phyloP scores from a whole-genome alignment of 2,113 vertebrate species.

The Balaenoptera acutorostrata region DNA sequence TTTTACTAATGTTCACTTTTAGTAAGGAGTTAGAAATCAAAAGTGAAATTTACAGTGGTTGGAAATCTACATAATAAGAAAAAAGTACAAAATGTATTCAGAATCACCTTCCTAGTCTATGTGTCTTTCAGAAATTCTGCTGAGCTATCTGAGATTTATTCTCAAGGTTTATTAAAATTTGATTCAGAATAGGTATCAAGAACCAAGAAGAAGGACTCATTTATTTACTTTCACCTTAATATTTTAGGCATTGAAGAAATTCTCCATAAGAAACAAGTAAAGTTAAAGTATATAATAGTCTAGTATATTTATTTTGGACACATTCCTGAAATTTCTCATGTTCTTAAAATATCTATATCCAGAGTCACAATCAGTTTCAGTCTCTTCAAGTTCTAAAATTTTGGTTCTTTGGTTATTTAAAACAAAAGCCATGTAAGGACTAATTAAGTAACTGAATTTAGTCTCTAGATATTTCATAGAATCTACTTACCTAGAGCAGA shows the following conservation, averaged over 20 bases:
- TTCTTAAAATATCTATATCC: neutral
- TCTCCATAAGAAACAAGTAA: neutral
- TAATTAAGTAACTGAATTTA: conserved; percentile 1
- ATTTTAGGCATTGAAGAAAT: conserved; percentile 30
- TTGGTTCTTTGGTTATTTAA: conserved; percentile 24
- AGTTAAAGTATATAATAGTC: neutral
- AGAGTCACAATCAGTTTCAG: conserved; percentile 5
- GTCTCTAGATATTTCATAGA: neutral
- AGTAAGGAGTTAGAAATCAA: neutral
- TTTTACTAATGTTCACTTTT: conserved; percentile 19
- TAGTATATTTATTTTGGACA: conserved; percentile 8
- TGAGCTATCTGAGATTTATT: neutral
- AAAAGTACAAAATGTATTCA: neutral
- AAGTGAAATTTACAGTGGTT: neutral
- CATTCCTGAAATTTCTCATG: neutral
- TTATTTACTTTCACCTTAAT: neutral
- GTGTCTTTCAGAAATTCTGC: conserved; percentile 22
- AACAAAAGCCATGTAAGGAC: neutral
- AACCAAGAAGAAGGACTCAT: neutral
- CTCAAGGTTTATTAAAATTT: conserved; percentile 10
- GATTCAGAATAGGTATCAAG: neutral
- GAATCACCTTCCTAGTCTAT: neutral
- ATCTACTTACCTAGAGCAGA: neutral
- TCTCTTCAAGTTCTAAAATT: neutral
- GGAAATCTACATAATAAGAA: neutral